phyloP scores from a whole-genome alignment of 2,113 vertebrate species.

The Catharus minimus region DNA sequence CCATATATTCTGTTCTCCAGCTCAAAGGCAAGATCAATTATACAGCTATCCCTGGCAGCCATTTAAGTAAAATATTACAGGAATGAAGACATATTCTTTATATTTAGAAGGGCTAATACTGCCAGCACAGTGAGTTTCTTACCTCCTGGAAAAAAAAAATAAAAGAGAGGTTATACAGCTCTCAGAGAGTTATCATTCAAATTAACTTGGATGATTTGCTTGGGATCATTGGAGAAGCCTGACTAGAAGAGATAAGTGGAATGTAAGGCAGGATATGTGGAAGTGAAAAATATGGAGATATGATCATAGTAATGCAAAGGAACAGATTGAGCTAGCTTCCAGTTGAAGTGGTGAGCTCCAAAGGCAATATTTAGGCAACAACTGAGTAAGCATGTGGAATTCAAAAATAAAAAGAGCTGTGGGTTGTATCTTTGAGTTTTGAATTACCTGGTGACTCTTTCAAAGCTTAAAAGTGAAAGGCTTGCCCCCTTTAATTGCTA shows the following conservation, averaged over 20 bases:
- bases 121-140: conserved; percentile 12
- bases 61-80: conserved; percentile 46
- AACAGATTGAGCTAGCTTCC: conserved; percentile 26
- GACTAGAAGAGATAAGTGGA: conserved; percentile 21
- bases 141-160: not conserved
- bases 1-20: conserved; percentile 25
- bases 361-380: conserved; percentile 12
- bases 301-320: not conserved
- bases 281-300: conserved; percentile 29
- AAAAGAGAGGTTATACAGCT: conserved; percentile 12
- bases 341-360: not conserved
- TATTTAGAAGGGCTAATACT: conserved; percentile 27
- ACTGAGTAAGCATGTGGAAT: not conserved
- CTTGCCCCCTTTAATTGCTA: not conserved
- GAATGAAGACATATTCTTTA: conserved; percentile 40
- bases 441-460: not conserved
- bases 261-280: not conserved
- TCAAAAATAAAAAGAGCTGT: not conserved
- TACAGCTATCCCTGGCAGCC: not conserved
- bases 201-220: conserved; percentile 53
- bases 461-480: not conserved
- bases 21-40: conserved; percentile 47
- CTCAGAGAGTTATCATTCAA: conserved; percentile 46
- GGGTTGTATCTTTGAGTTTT: not conserved
- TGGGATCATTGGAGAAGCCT: conserved; percentile 53